phyloP scores from a whole-genome alignment of 2,113 vertebrate species.

The Pycnonotus jocosus region DNA sequence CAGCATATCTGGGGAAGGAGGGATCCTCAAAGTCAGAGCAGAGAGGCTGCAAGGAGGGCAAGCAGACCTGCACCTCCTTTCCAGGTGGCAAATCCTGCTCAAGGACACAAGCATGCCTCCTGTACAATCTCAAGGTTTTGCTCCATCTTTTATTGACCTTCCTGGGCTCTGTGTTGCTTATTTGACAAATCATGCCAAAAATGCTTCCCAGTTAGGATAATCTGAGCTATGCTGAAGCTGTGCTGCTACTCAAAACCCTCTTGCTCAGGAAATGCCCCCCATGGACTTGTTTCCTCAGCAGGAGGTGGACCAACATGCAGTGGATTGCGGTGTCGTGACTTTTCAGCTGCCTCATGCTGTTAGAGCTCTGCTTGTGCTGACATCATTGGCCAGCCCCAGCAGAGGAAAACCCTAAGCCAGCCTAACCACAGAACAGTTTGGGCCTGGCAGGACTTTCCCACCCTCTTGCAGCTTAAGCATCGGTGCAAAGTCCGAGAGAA shows the following conservation, averaged over 20 bases:
- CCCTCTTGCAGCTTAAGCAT: not conserved
- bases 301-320: not conserved
- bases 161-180: not conserved
- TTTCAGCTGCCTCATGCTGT: not conserved
- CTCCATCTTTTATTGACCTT: not conserved
- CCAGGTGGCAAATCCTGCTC: not conserved
- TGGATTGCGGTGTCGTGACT: not conserved
- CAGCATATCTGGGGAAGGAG: not conserved
- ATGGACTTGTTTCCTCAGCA: not conserved
- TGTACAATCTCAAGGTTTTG: not conserved
- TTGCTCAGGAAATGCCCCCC: not conserved
- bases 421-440: not conserved
- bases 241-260: not conserved
- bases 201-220: not conserved
- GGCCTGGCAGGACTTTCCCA: not conserved
- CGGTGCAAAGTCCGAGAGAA: not conserved
- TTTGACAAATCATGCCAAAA: not conserved
- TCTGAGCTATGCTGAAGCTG: not conserved
- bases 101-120: not conserved
- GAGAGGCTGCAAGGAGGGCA: not conserved
- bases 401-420: not conserved
- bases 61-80: not conserved
- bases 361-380: not conserved
- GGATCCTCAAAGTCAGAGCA: not conserved
- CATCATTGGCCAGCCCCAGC: not conserved